Percentiles rank a stretch among this genome's conserved stretches.
phyloP scores from a whole-genome alignment of 2,888 invertebrate genomes.

The Calameuta filiformis region DNA sequence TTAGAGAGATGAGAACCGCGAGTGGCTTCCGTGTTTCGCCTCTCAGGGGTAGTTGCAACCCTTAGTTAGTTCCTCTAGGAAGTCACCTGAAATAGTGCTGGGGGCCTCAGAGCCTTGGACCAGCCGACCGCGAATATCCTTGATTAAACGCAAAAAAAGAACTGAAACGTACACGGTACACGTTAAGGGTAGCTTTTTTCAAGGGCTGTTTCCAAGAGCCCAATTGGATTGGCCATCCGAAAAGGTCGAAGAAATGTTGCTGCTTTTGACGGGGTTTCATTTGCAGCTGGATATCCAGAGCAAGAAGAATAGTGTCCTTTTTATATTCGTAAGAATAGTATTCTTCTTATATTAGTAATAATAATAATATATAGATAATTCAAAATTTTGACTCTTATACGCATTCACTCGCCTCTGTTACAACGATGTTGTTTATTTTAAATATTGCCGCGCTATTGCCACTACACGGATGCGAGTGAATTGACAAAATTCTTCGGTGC shows the following conservation, averaged over 20 bases:
- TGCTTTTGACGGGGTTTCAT: no score
- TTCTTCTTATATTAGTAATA: no score
- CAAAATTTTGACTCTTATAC: no score
- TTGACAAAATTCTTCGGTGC: background rate
- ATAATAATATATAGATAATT: no score
- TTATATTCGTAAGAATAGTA: no score
- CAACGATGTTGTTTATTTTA: no score
- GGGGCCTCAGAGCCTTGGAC: constrained; percentile 21
- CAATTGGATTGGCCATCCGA: no score
- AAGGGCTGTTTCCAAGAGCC: background rate
- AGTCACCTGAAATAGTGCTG: constrained; percentile 36
- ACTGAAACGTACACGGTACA: background rate
- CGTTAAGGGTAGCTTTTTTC: background rate
- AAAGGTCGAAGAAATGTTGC: no score
- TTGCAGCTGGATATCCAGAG: no score
- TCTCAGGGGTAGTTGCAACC: background rate
- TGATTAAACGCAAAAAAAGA: constrained; percentile 63
- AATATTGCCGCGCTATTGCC: no score
- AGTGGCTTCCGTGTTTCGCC: constrained; percentile 21
- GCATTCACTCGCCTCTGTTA: no score
- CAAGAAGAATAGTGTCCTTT: no score
- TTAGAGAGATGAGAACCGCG: constrained; percentile 41
- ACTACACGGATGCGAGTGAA: background rate
- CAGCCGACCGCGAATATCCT: constrained; percentile 63
- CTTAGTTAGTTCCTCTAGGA: constrained; percentile 14